These are phyloP conservation scores for Cuniculus paca DNA, from an alignment of 2,797 vertebrate genomes.

Conservation along the genomic window DNA sequence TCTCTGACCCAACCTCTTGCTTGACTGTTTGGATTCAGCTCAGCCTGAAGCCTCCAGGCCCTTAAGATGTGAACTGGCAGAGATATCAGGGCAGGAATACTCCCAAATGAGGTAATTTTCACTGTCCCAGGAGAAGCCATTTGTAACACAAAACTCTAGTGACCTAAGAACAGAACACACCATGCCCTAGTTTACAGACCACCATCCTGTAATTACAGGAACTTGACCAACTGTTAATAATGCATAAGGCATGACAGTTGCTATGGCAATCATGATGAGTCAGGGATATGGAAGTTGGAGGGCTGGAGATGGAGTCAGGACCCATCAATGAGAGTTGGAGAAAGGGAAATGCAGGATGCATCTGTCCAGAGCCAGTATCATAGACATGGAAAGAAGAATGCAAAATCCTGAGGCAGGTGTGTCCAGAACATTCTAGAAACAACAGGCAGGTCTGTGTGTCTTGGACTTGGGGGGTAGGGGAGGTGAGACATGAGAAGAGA, in stretches of 20 bases:
- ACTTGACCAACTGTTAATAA: not conserved
- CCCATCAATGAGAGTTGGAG: not conserved
- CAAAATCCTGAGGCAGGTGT: not conserved
- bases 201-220: not conserved
- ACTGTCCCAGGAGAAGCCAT: not conserved
- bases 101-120: not conserved
- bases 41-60: not conserved
- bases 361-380: not conserved
- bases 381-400: not conserved
- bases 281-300: too few species aligned
- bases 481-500: not conserved
- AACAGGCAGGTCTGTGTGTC: not conserved
- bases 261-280: not conserved
- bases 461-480: not conserved
- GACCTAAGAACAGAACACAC: not conserved
- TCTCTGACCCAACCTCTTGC: not conserved
- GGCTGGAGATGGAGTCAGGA: not conserved
- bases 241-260: too few species aligned
- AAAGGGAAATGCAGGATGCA: fast-evolving
- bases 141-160: not conserved
- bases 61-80: not conserved
- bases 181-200: not conserved
- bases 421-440: slow-evolving; percentile 11
- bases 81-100: not conserved
- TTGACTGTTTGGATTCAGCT: not conserved